Percentiles rank a stretch among this genome's conserved stretches.
Conservation (phyloP, 2,113 vertebrate species). For the Crotophaga sulcirostris region DNA sequence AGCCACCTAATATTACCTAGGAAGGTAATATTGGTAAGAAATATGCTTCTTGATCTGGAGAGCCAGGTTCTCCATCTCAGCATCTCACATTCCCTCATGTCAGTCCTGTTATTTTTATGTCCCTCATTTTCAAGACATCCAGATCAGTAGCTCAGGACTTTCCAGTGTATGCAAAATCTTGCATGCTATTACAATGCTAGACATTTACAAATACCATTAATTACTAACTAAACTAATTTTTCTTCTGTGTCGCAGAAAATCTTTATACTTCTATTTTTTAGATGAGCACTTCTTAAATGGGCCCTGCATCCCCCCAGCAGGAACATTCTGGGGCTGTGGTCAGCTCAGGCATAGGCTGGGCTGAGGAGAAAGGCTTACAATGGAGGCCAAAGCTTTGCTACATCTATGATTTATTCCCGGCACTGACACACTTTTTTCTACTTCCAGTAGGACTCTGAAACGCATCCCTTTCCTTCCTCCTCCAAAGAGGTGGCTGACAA, state of each 20-base stretch:
- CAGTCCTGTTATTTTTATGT: neutral
- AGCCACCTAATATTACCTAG: neutral
- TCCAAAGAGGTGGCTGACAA: neutral
- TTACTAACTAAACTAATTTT: neutral
- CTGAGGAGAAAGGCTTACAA: neutral
- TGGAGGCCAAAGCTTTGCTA: neutral
- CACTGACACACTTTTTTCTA: neutral
- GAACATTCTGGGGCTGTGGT: neutral
- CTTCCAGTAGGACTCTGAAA: neutral
- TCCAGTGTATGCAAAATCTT: neutral
- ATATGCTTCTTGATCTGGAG: neutral
- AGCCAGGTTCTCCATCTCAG: neutral
- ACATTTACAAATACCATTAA: conserved; percentile 9
- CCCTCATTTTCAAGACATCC: neutral
- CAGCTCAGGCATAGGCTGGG: neutral
- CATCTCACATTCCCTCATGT: neutral
- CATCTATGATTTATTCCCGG: neutral
- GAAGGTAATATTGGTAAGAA: neutral
- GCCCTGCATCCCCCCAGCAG: neutral
- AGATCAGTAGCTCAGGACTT: neutral
- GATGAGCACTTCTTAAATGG: neutral
- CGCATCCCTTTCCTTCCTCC: neutral
- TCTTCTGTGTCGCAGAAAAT: neutral
- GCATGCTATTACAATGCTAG: neutral
- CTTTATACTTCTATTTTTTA: neutral